These are phyloP conservation scores for Setophaga coronata DNA, from an alignment of 2,113 vertebrate species.

Conservation along the genomic window DNA sequence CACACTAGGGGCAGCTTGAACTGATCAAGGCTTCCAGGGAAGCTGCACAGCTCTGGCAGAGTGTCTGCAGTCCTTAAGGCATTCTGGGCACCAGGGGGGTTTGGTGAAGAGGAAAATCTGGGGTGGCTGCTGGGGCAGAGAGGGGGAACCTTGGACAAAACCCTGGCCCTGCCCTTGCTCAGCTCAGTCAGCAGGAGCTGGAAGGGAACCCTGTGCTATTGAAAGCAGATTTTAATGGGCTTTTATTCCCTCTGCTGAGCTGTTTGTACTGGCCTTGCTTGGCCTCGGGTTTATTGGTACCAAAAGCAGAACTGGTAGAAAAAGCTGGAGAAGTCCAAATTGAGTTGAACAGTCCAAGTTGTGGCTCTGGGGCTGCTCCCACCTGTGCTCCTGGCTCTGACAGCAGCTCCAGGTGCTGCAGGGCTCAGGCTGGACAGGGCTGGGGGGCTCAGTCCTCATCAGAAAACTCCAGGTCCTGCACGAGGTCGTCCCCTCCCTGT, in stretches of 20 bases:
- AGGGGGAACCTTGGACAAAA: neutral
- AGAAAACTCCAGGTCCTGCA: slow-evolving; percentile 88
- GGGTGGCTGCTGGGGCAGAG: neutral
- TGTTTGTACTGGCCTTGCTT: neutral
- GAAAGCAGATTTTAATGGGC: neutral
- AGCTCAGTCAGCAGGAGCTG: neutral
- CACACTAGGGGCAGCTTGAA: no score
- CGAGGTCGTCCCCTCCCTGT: slow-evolving; percentile 83
- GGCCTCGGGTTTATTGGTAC: neutral
- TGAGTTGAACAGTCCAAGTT: accelerated
- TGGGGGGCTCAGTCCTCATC: slow-evolving; percentile 69
- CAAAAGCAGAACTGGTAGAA: neutral
- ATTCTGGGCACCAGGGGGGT: neutral
- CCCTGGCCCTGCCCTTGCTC: neutral
- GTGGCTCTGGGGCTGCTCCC: neutral
- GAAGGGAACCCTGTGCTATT: neutral
- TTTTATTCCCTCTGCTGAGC: neutral
- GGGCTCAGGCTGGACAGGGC: no score
- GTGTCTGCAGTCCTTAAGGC: accelerated
- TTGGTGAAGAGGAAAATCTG: neutral
- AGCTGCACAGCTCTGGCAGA: neutral
- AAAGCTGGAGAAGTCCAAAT: neutral
- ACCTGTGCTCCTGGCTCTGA: neutral
- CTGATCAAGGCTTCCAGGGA: neutral
- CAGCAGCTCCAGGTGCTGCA: neutral